phyloP scores from a whole-genome alignment of 2,797 vertebrate species.

The Parotocinclus haroldoi region DNA sequence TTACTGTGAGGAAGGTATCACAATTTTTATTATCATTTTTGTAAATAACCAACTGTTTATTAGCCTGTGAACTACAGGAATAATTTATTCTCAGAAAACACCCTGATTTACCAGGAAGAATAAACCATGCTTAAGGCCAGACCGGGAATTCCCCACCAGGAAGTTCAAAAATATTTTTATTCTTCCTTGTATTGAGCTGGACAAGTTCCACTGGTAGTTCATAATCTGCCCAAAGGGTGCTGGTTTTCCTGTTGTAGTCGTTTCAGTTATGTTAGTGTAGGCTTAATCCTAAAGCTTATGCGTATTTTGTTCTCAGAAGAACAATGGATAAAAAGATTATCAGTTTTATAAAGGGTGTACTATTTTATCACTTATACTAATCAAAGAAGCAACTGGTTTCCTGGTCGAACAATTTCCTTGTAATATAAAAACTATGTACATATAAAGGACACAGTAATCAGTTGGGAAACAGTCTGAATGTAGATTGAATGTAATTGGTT shows the following conservation, averaged over 20 bases:
- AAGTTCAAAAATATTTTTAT: conserved; percentile 59
- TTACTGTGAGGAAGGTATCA: too few relatives aligned
- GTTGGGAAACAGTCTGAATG: neutral
- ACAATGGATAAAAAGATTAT: neutral
- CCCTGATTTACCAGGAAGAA: conserved; percentile 56
- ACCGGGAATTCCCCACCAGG: conserved; percentile 67
- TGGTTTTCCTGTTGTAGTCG: conserved; percentile 20
- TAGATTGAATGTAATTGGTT: neutral
- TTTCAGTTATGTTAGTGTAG: neutral
- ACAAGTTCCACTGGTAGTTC: conserved; percentile 27
- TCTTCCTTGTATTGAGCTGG: conserved; percentile 23
- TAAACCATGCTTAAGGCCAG: conserved; percentile 27
- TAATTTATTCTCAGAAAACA: conserved; percentile 20
- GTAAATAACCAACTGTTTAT: neutral
- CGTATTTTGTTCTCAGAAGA: neutral
- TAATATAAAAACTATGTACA: neutral
- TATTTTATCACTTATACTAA: neutral
- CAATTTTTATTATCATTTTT: neutral
- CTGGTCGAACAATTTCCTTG: neutral
- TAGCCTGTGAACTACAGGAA: neutral
- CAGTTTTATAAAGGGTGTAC: neutral
- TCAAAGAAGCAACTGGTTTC: conserved; percentile 2
- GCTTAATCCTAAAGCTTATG: neutral
- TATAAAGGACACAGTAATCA: neutral
- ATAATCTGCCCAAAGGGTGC: conserved; percentile 32